phyloP scores from a whole-genome alignment of 2,888 invertebrate genomes.

The Drosophila kokeensis region DNA sequence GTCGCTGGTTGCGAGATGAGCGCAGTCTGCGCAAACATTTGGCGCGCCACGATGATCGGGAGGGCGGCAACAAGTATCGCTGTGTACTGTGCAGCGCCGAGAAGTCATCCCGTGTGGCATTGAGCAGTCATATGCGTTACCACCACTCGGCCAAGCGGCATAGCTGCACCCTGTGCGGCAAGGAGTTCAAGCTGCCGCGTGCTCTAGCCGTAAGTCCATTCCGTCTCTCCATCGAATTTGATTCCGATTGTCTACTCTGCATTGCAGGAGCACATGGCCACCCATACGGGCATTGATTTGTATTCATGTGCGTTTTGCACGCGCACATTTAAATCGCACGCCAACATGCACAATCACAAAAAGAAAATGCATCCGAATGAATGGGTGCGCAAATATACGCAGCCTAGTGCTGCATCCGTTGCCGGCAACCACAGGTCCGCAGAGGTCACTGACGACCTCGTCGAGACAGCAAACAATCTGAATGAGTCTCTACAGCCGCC shows the following conservation, averaged over 20 bases:
- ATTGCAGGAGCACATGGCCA: constrained; percentile 83
- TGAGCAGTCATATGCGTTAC: constrained; percentile 72
- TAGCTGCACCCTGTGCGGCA: constrained; percentile 67
- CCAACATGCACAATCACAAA: constrained; percentile 84
- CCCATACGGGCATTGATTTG: constrained; percentile 83
- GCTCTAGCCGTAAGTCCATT: constrained; percentile 56
- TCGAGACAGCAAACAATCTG: background rate
- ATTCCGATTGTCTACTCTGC: background rate
- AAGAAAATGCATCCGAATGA: constrained; percentile 83
- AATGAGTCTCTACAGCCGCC: constrained; percentile 12
- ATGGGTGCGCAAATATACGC: constrained; percentile 78
- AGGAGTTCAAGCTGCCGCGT: constrained; percentile 67
- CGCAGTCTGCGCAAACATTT: constrained; percentile 72
- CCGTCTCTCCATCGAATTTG: background rate
- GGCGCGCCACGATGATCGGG: constrained; percentile 68
- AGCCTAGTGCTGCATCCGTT: constrained; percentile 41
- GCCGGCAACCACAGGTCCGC: background rate
- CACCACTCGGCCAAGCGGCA: constrained; percentile 72
- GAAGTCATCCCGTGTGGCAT: constrained; percentile 66
- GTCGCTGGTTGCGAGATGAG: constrained; percentile 71
- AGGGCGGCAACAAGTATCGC: constrained; percentile 64
- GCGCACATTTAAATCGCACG: constrained; percentile 83
- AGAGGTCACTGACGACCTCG: background rate
- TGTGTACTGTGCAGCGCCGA: constrained; percentile 65
- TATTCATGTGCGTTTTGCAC: constrained; percentile 83